Conservation (phyloP, 2,113 vertebrate genomes). For the Podocnemis expansa region DNA sequence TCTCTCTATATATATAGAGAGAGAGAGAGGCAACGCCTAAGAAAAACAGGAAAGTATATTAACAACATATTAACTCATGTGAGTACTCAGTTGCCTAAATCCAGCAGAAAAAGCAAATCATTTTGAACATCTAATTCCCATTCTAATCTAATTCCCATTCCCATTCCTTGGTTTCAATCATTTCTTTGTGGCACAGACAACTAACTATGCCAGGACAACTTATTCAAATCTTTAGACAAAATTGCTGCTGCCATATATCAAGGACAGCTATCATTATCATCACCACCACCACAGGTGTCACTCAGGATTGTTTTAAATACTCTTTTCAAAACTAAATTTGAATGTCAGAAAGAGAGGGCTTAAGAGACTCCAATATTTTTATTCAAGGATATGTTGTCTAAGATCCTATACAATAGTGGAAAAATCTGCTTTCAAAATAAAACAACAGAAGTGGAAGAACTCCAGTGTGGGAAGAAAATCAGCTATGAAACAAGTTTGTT, state of each 20-base stretch:
- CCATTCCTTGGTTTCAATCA: neutral
- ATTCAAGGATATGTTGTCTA: neutral
- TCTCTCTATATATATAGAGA: too few relatives aligned
- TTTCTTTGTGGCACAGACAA: neutral
- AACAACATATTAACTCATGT: too few relatives aligned
- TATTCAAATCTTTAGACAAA: neutral
- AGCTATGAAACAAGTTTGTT: neutral
- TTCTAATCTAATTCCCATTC: neutral
- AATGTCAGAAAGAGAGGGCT: neutral
- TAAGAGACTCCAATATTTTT: neutral
- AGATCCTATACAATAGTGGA: neutral
- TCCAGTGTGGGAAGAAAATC: neutral
- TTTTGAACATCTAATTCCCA: neutral
- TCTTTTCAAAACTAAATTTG: neutral
- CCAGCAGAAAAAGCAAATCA: neutral
- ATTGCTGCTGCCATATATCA: neutral
- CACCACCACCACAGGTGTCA: neutral
- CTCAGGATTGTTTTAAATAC: neutral
- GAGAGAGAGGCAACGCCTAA: too few relatives aligned
- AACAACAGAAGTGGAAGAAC: neutral
- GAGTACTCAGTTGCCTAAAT: neutral
- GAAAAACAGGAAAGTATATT: neutral
- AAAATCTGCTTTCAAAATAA: neutral
- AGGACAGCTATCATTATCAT: neutral
- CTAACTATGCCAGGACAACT: neutral